phyloP scores from a whole-genome alignment of 1,140 invertebrate genomes.

The Drosophila teissieri region DNA sequence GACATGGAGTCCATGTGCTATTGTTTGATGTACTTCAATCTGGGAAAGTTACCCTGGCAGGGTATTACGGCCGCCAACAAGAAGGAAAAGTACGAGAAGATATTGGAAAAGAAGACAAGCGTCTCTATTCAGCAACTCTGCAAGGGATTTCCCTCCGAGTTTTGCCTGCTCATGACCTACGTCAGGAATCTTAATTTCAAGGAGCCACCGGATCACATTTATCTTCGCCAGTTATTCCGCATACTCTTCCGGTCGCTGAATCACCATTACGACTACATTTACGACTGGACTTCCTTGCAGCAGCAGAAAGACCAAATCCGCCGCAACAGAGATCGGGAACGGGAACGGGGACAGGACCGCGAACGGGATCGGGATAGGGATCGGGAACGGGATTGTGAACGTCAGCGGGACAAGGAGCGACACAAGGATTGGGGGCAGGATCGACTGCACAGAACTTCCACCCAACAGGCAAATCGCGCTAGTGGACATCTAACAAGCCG shows the following conservation, averaged over 20 bases:
- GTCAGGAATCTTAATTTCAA: slow-evolving; percentile 97
- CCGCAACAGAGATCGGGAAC: slow-evolving; percentile 17
- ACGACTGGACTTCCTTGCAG: slow-evolving; percentile 98
- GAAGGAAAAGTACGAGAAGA: slow-evolving; percentile 98
- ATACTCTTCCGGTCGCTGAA: slow-evolving; percentile 97
- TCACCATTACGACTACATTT: slow-evolving; percentile 99
- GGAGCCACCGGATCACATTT: slow-evolving; percentile 98
- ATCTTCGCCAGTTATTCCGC: slow-evolving; percentile 97
- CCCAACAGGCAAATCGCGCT: slow-evolving; percentile 4
- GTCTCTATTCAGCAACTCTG: slow-evolving; percentile 97
- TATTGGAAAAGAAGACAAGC: slow-evolving; percentile 98
- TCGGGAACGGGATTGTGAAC: slow-evolving; percentile 2
- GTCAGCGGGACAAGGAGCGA: neutral
- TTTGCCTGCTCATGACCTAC: slow-evolving; percentile 98
- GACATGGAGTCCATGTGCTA: slow-evolving; percentile 98
- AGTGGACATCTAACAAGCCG: neutral
- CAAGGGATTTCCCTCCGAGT: slow-evolving; percentile 94
- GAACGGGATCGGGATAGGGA: neutral
- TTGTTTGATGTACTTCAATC: slow-evolving; percentile 99
- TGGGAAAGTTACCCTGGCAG: slow-evolving; percentile 98
- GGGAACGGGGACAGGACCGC: neutral
- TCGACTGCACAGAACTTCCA: neutral
- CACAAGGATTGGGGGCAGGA: slow-evolving; percentile 13
- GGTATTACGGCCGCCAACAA: slow-evolving; percentile 97
- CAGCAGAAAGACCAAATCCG: slow-evolving; percentile 44